Evolutionary conservation across 2,797 vertebrate species (phyloP).

Genomic region (Iguana delicatissima): DNA sequence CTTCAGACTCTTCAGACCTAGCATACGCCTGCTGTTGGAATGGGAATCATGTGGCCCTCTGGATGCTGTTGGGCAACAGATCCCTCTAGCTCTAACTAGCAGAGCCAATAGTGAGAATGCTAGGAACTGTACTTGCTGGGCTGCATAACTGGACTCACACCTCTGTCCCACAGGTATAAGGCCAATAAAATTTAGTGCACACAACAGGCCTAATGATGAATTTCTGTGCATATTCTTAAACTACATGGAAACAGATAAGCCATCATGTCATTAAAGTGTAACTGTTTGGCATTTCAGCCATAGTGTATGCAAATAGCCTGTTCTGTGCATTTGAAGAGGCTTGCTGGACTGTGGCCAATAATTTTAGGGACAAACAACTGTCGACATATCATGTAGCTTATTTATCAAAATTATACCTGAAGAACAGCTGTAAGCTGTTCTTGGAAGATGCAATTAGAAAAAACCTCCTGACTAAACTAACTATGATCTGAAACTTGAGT

Average conservation of each 20-base stretch:
- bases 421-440: slow-evolving; percentile 4
- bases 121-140: too few relatives aligned
- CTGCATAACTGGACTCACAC: too few relatives aligned
- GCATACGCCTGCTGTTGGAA: not conserved
- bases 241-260: not conserved
- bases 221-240: not conserved
- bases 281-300: not conserved
- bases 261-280: not conserved
- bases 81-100: too few relatives aligned
- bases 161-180: not conserved
- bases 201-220: not conserved
- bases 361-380: not conserved
- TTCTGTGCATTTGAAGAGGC: not conserved
- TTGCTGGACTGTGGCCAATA: not conserved
- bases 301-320: not conserved
- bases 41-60: too few relatives aligned
- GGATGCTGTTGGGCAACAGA: too few relatives aligned
- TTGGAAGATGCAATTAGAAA: not conserved
- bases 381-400: slow-evolving; percentile 1
- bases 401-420: slow-evolving; percentile 39
- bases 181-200: not conserved
- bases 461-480: slow-evolving; percentile 29
- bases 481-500: slow-evolving; percentile 29
- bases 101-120: too few relatives aligned
- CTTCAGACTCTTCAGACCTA: not conserved